Evolutionary conservation across 2,113 vertebrate species (phyloP), one percentile per base, ranked within the genome.

Genomic region (Malurus elegans): DNA sequence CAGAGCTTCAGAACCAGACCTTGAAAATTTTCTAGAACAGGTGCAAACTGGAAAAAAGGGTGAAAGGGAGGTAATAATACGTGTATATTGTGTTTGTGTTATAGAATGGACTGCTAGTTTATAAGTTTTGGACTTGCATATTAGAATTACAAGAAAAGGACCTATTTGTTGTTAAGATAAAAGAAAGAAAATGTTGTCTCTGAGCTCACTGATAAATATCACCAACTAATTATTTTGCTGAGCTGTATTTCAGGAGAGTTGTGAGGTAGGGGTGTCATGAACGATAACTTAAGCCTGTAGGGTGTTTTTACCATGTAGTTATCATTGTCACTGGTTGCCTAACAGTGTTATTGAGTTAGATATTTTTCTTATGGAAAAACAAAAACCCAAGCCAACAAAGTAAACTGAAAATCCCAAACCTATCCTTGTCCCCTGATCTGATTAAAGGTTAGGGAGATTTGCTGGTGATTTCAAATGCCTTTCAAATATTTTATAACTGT

Each of bases 191-290:
- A 38, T 11, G 38, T 38, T 6, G 0, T 66, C 29, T 75, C 10
- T 75, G 14, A 82, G 8, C 32, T 91, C 18, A 38, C 13, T 64
- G 57, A 60, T 82, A 88, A 75, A 28, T 95, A 81, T 79, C 75
- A 90, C 74, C 79, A 72, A 58, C 48, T 91, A 83, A 94, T 96
- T 93, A 73, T 92, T 96, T 92, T 95, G 57, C 74, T 83, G 92
- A 91, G 50, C 87, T 93, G 64, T 93, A 91, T 95, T 97, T 96
- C 93, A 94, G 9, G 90, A 88, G 73, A 14, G 9, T 24, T 50
- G 9, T 66, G 79, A 83, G 56, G 29, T 86, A 64, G 17, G 51
- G 50, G 54, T 86, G 36, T 69, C 47, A 48, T 86, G 73, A 90
- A 62, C 64, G n/a, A 61, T 87, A 91, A n/a, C 90, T 94, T 86